Evolutionary conservation across 2,888 invertebrate genomes (phyloP), one percentile per base, ranked within the genome.

Genomic region (Phorcus lineatus): DNA sequence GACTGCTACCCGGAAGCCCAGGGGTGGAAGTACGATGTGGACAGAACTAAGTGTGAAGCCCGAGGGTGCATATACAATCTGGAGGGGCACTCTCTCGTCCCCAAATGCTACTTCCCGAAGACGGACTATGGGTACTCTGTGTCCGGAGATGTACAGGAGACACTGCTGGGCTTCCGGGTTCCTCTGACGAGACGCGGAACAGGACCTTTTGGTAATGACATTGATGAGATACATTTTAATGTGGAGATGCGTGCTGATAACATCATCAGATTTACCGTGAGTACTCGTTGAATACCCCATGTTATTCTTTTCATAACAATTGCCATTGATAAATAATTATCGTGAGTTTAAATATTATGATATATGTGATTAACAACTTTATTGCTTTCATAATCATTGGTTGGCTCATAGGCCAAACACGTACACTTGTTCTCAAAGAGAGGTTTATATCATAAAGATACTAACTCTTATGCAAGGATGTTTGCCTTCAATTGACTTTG

Each of bases 181-280:
- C 52, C 79, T 24, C 82, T 88, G 17, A 67, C 81, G 17, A 74
- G 83, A 55, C 82, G 75, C 57, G 86, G 85, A 2, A 79, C 81
- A 7, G 85, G 85, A 19, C 88, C 88, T 0, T 90, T 88, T 80
- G 85, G 86, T 22, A 67, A 79, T 24, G 85, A 86, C 31, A 83
- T 88, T 16, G 40, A 78, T 0, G 79, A 67, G 16, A 84, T 86
- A 13, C 76, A 82, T 17, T 84, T 90, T 52, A 83, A 84, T 40
- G 85, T 88, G n/a, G 87, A 90, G 74, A 85, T 86, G 83, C 81
- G 84, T 7, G 85, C 84, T 2, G 84, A 88, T 31, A 76, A 86
- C 75, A 78, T 88, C 17, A 74, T 88, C 13, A 82, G 87, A 47
- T 86, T 90, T 74, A 89, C 86, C 87, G 90, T 89, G 82, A 79